Conservation (phyloP, 2,113 vertebrate genomes). For the Chaetops frenatus region DNA sequence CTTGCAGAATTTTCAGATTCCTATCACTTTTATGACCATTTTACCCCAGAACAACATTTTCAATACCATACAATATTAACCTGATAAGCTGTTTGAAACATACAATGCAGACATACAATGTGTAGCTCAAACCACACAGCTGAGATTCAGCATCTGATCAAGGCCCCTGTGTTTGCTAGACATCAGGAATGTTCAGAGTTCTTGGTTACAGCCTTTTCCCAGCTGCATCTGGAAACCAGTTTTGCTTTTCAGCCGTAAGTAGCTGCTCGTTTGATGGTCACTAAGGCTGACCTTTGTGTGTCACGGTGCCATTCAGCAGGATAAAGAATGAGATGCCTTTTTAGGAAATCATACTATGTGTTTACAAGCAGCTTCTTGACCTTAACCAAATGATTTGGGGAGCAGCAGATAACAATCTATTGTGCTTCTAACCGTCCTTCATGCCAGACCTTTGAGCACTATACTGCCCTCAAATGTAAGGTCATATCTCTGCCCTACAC, state of each 20-base stretch:
- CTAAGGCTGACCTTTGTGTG: background rate
- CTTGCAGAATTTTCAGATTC: background rate
- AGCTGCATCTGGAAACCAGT: background rate
- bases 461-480: background rate
- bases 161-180: background rate
- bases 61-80: background rate
- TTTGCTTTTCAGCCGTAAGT: slow-evolving; percentile 15
- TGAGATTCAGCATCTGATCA: background rate
- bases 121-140: background rate
- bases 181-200: background rate
- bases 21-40: background rate
- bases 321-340: slow-evolving; percentile 6
- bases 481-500: background rate
- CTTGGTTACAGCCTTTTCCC: background rate
- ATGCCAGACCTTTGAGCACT: background rate
- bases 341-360: background rate
- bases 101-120: background rate
- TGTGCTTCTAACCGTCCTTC: background rate
- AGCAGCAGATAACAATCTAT: background rate
- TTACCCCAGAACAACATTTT: background rate
- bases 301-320: slow-evolving; percentile 11
- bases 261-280: background rate
- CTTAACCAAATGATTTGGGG: background rate
- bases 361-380: slow-evolving; percentile 53
- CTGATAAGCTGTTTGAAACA: background rate